phyloP scores from a whole-genome alignment of 2,113 vertebrate genomes.

The Gymnarchus niloticus region DNA sequence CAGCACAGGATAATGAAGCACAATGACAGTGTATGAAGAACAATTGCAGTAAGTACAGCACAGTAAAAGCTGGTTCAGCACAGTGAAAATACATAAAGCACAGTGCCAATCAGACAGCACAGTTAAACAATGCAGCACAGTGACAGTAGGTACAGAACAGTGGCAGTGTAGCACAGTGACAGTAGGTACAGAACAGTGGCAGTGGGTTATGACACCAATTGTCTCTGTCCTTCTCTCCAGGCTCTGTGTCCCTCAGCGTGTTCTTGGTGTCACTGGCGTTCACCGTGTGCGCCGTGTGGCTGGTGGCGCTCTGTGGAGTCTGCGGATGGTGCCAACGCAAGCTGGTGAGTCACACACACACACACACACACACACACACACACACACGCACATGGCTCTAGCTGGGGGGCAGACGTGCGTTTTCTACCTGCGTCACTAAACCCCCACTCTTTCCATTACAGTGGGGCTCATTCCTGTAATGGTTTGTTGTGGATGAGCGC shows the following conservation, averaged over 20 bases:
- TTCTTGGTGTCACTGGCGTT: slow-evolving; percentile 93
- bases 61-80: background rate
- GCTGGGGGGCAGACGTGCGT: background rate
- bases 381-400: slow-evolving; percentile 14
- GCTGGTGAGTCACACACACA: slow-evolving; percentile 74
- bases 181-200: background rate
- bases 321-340: slow-evolving; percentile 98
- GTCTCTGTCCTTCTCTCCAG: slow-evolving; percentile 48
- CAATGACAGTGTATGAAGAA: too few species aligned
- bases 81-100: too few species aligned
- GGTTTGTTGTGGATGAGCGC: too few species aligned
- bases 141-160: background rate
- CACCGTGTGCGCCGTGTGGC: slow-evolving; percentile 93
- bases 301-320: slow-evolving; percentile 92
- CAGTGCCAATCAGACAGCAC: background rate
- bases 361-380: background rate
- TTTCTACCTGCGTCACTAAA: background rate
- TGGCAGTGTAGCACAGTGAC: background rate
- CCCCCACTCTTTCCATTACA: background rate
- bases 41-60: background rate
- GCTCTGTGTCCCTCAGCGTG: slow-evolving; percentile 84
- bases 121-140: background rate
- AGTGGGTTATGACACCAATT: background rate
- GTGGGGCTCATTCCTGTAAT: too few species aligned
- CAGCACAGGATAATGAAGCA: background rate